These are phyloP conservation scores for Nothobranchius furzeri DNA, from an alignment of 2,113 vertebrate species.

Conservation along the genomic window DNA sequence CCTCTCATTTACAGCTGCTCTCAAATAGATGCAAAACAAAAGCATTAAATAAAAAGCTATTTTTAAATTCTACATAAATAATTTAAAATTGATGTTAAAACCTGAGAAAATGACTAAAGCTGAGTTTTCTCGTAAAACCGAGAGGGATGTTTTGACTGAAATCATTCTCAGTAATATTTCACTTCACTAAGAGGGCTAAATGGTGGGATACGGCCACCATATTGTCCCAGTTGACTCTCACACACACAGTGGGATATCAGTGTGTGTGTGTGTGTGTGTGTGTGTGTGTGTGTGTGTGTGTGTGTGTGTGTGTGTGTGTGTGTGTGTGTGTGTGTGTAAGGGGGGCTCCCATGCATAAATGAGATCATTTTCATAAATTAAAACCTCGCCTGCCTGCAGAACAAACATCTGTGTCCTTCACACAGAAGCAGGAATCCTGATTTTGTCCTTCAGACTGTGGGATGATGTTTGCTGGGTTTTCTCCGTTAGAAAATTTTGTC, in stretches of 20 bases:
- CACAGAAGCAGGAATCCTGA: slow-evolving; percentile 25
- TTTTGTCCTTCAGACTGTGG: slow-evolving; percentile 51
- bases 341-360: slow-evolving; percentile 65
- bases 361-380: slow-evolving; percentile 74
- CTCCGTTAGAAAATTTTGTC: slow-evolving; percentile 15
- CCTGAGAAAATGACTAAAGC: too few relatives aligned
- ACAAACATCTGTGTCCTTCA: slow-evolving; percentile 68
- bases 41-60: too few relatives aligned
- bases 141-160: too few relatives aligned
- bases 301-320: slow-evolving; percentile 18
- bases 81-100: too few relatives aligned
- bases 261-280: slow-evolving; percentile 14
- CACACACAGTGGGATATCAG: slow-evolving; percentile 37
- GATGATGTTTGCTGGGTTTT: slow-evolving; percentile 43
- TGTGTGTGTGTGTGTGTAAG: slow-evolving; percentile 10
- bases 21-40: too few relatives aligned
- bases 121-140: too few relatives aligned
- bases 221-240: slow-evolving; percentile 62
- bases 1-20: too few relatives aligned
- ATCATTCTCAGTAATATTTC: slow-evolving; percentile 21
- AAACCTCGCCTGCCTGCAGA: slow-evolving; percentile 69
- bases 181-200: slow-evolving; percentile 50
- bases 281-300: slow-evolving; percentile 14
- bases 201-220: slow-evolving; percentile 63
- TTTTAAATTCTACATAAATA: too few relatives aligned